Base-by-base conservation (phyloP, 2,888 invertebrate genomes). In the Calephelis perditalis region DNA sequence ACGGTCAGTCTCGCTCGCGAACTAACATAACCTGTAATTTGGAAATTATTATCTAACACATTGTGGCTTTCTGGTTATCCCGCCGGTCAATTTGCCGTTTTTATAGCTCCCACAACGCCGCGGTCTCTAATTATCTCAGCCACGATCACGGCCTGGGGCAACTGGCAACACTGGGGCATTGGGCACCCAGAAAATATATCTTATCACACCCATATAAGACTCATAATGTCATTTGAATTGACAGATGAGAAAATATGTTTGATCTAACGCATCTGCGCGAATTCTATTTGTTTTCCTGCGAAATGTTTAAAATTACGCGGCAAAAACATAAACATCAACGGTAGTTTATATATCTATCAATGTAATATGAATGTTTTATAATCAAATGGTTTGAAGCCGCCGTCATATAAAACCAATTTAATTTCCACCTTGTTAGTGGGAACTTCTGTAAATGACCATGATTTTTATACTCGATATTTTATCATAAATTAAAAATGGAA, bases 21-120 rank as follows among this genome's bases (percentile, higher is more conserved):
- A 87, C 86, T 79, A 77, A 82, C 86, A 82, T 79, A 89, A 88
- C 90, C 89, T 88, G 84, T 89, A 90, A 90, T 89, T 90, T 89
- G 88, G 88, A 90, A 90, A 89, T 90, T 89, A 89, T 89, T 89
- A 89, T 90, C 89, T 90, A 90, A 90, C 90, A 90, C 89, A 90
- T 90, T 90, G 88, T 89, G 90, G 89, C 90, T 90, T 89, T 90
- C 87, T 89, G 89, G 86, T 86, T 89, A 88, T 90, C 90, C 89
- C 90, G 89, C 87, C 89, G 90, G 90, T 89, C 89, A 90, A 89
- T 90, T 90, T 89, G 89, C 89, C 81, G 89, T 90, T 90, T 90
- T 90, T 89, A 90, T 90, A 86, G 89, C 89, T 86, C 84, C 88
- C 87, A 87, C 86, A 84, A 82, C 79, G 87, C 86, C 80, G 84